phyloP scores from a whole-genome alignment of 2,113 vertebrate genomes.

The Anoplopoma fimbria region DNA sequence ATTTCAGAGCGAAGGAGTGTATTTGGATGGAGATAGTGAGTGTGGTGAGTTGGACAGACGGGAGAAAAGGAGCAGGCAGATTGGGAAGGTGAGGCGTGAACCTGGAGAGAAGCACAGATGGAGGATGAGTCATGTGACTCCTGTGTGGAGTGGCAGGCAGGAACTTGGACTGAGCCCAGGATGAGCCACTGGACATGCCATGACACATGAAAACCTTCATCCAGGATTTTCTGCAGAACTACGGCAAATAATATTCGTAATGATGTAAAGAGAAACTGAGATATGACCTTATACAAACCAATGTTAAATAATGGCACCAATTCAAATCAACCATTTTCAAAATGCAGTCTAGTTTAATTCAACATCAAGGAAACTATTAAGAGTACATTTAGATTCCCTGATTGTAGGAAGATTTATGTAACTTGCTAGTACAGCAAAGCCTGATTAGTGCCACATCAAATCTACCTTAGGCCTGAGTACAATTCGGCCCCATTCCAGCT shows the following conservation, averaged over 20 bases:
- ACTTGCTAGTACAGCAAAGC: conserved; percentile 13
- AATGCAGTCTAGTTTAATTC: conserved; percentile 43
- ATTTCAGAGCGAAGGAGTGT: conserved; percentile 42
- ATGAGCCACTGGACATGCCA: conserved; percentile 27
- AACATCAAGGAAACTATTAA: conserved; percentile 32
- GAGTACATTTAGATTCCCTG: conserved; percentile 49
- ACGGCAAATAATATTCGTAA: neutral
- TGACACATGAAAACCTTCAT: conserved; percentile 28
- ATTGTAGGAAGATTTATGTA: conserved; percentile 29
- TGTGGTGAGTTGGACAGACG: conserved; percentile 36
- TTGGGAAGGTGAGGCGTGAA: conserved; percentile 68
- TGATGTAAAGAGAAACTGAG: neutral
- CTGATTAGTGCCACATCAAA: conserved; percentile 43
- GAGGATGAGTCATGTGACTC: conserved; percentile 75
- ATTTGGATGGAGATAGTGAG: conserved; percentile 16
- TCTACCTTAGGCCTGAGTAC: conserved; percentile 17
- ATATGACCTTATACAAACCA: neutral
- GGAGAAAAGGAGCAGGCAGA: conserved; percentile 43
- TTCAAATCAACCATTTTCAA: conserved; percentile 3
- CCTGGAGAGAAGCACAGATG: conserved; percentile 79
- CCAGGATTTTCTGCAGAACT: conserved; percentile 20
- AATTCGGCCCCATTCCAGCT: conserved; percentile 39
- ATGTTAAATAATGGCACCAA: conserved; percentile 4
- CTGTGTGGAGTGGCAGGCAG: conserved; percentile 55
- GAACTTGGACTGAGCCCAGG: conserved; percentile 41